Conservation (phyloP, 2,888 invertebrate genomes). For the Conus canariensis region DNA sequence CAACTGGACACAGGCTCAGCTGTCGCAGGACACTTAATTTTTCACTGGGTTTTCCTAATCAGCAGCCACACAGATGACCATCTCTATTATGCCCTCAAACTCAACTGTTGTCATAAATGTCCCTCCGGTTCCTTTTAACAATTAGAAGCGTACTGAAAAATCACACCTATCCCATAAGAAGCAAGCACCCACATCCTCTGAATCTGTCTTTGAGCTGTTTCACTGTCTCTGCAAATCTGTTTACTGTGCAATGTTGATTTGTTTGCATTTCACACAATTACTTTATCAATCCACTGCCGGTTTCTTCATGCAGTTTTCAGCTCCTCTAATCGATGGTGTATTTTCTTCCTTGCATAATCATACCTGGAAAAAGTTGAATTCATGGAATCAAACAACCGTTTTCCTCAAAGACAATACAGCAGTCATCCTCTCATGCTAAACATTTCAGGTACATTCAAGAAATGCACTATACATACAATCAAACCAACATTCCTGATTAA, state of each 20-base stretch:
- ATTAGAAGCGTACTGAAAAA: not conserved
- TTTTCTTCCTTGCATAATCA: not conserved
- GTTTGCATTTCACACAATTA: too few species aligned
- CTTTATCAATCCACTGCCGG: not conserved
- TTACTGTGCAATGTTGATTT: not conserved
- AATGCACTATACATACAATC: too few species aligned
- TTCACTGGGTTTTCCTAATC: not conserved
- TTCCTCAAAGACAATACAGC: too few species aligned
- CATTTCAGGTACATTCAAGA: too few species aligned
- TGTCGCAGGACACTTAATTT: not conserved
- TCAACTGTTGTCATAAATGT: not conserved
- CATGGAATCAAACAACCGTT: too few species aligned
- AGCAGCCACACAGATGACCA: not conserved
- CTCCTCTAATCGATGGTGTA: constrained; percentile 30
- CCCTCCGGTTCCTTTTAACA: not conserved
- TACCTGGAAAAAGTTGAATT: constrained; percentile 19
- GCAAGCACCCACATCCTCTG: not conserved
- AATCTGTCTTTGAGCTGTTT: not conserved
- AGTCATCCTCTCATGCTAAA: too few species aligned
- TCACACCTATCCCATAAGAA: not conserved
- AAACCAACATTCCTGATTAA: too few species aligned
- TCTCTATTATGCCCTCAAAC: not conserved
- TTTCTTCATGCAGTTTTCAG: constrained; percentile 31
- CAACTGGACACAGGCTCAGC: not conserved
- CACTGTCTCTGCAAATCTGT: not conserved